Conservation (phyloP, 2,888 invertebrate species). For the Scaptomyza caliginosa region DNA sequence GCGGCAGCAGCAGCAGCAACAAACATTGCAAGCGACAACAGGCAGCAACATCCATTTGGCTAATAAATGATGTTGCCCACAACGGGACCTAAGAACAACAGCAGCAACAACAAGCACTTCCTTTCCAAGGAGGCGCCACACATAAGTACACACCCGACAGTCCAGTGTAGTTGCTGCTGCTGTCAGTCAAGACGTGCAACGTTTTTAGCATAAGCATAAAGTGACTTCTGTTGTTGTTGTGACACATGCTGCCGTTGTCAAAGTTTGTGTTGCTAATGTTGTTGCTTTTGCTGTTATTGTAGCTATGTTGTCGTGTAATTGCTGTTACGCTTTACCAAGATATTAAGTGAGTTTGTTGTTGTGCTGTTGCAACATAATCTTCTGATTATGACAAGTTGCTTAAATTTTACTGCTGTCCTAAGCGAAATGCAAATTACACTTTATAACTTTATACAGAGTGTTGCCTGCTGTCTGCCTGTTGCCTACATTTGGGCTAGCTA, state of each 20-base stretch:
- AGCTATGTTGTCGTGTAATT: conserved; percentile 55
- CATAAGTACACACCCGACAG: conserved; percentile 13
- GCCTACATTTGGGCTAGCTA: conserved; percentile 41
- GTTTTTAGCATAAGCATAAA: conserved; percentile 64
- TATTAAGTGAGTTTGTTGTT: conserved; percentile 67
- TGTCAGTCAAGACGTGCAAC: conserved; percentile 71
- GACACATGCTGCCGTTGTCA: conserved; percentile 56
- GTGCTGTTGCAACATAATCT: conserved; percentile 66
- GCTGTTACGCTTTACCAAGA: conserved; percentile 66
- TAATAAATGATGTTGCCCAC: conserved; percentile 67
- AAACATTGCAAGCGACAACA: conserved; percentile 33
- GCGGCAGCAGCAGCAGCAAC: conserved; percentile 9
- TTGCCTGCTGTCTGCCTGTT: conserved; percentile 15
- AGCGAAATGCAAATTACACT: conserved; percentile 52
- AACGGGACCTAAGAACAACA: conserved; percentile 39
- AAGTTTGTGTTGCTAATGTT: conserved; percentile 44
- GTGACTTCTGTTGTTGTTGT: conserved; percentile 52
- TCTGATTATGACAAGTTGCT: conserved; percentile 67
- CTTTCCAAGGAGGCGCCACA: background rate
- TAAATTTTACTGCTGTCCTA: conserved; percentile 37
- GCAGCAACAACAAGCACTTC: conserved; percentile 23
- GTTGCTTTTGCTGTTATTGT: conserved; percentile 33
- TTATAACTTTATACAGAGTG: conserved; percentile 42
- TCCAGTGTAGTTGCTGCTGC: conserved; percentile 31
- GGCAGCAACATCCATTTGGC: conserved; percentile 46